Percentiles rank a stretch among this genome's conserved stretches.
phyloP scores from a whole-genome alignment of 2,888 invertebrate species.

The Meteorus colon region DNA sequence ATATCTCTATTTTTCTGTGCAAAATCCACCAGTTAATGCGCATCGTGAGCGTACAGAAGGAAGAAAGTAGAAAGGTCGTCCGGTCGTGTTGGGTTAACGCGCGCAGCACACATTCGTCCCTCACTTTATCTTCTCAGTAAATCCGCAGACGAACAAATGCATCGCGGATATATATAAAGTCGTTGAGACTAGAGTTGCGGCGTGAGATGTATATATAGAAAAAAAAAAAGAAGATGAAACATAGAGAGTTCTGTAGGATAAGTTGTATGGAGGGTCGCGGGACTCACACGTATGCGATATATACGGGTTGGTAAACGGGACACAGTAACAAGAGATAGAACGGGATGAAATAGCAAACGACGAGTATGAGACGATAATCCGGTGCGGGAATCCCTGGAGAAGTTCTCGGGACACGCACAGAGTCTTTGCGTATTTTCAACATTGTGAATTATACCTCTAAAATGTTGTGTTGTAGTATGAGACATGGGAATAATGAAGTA shows the following conservation, averaged over 20 bases:
- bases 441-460: conserved; percentile 29
- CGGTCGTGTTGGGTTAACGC: conserved; percentile 6
- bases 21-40: conserved; percentile 5
- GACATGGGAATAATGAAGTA: conserved; percentile 5
- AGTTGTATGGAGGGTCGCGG: background rate
- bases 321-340: background rate
- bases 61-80: conserved; percentile 8
- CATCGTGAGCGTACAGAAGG: background rate
- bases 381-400: conserved; percentile 54
- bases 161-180: conserved; percentile 33
- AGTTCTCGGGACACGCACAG: conserved; percentile 57
- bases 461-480: conserved; percentile 11
- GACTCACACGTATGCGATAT: conserved; percentile 28
- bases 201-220: conserved; percentile 3
- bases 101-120: background rate
- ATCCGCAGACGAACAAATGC: conserved; percentile 35
- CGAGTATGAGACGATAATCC: conserved; percentile 58
- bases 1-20: background rate
- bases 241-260: conserved; percentile 14
- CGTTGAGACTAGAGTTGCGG: conserved; percentile 23
- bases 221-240: background rate
- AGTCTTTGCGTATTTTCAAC: conserved; percentile 43
- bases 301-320: conserved; percentile 46
- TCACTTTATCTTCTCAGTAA: conserved; percentile 12
- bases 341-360: conserved; percentile 40